Evolutionary conservation across 1,140 invertebrate species (phyloP), one percentile per base, ranked within the genome.

Genomic region (Drosophila burlai): DNA sequence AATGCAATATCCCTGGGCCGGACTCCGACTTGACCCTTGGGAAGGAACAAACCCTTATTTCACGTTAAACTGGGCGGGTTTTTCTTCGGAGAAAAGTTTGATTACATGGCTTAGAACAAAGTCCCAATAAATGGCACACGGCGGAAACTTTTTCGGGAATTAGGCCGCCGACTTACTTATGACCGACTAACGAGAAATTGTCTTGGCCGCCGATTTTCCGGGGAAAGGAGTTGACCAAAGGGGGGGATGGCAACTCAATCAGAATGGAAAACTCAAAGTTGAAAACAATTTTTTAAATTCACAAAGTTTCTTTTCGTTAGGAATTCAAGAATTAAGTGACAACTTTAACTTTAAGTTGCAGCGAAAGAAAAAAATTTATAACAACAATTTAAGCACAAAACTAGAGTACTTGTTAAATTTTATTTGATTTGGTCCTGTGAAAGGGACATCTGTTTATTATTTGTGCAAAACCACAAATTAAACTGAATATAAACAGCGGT

Each of bases 31-130:
- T 24, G 46, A 34, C 36, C 16, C 65, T 21, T 21, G 11, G 11
- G 13, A n/a, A 54, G 47, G 2, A 29, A n/a, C 15, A 29, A 47
- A 42, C 21, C 43, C 55, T 61, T 46, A 31, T 21, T 61, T 21
- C n/a, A 38, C 43, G 31, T 66, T 60, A 61, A 60, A 21, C 43
- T 69, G 38, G 5, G 16, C 26, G 42, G 42, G 3, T 46, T 54
- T 38, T 21, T 10, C 38, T 15, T 11, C 3, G 24, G n/a, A 15
- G 0, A 71, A 69, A 55, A 71, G 31, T 73, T 73, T 73, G 69
- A 73, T 73, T 59, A 50, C 43, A 59, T 36, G 31, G 65, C 65
- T 73, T 73, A 71, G 52, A 59, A 73, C 69, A 73, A 72, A 71
- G 36, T 69, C 66, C n/a, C 31, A 69, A 66, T 69, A 67, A 65